Evolutionary conservation across 2,888 invertebrate genomes (phyloP), one percentile per base, ranked within the genome.

Genomic region (Plusia festucae): DNA sequence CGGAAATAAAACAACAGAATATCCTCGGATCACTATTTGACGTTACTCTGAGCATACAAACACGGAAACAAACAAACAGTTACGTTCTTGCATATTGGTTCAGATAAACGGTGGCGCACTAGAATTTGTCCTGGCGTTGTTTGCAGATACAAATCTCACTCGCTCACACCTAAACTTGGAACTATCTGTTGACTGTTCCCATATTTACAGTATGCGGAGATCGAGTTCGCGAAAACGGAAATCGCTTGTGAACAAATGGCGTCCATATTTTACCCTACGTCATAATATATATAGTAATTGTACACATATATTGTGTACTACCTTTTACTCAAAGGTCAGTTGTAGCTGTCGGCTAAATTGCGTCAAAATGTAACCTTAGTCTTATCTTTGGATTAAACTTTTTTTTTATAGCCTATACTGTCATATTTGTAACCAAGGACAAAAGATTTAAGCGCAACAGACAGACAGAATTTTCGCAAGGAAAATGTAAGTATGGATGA

Each of bases 131-230:
- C 18, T 49, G 46, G 2, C 20, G 20, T 49, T 49, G 18, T 49
- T 49, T 49, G 46, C 46, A 4, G 46, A 49, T 49, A 20, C 46
- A 49, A 49, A 49, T 49, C 46, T 49, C 46, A 49, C 18, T 20
- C 46, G 46, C 46, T 49, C 46, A 18, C 46, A 49, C 46, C 46
- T 49, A 49, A 18, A 18, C 46, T 49, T 49, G 46, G 46, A 49
- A 49, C 46, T 49, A 49, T 49, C 46, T 49, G 46, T 49, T 49
- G 46, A 49, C 46, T 49, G 20, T 49, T 49, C 20, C 18, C 46
- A 49, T 49, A 49, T 49, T 49, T 49, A 18, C 46, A 20, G 20
- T 18, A 49, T 49, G 46, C 18, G 11, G 20, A 49, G 46, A 49
- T 49, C 46, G 46, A 49, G 46, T 49, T 49, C 46, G 18, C 46